A percentile compares a stretch with the other conserved stretches of the same genome.
phyloP scores from a whole-genome alignment of 2,797 vertebrate genomes.

The Bovichtus variegatus region DNA sequence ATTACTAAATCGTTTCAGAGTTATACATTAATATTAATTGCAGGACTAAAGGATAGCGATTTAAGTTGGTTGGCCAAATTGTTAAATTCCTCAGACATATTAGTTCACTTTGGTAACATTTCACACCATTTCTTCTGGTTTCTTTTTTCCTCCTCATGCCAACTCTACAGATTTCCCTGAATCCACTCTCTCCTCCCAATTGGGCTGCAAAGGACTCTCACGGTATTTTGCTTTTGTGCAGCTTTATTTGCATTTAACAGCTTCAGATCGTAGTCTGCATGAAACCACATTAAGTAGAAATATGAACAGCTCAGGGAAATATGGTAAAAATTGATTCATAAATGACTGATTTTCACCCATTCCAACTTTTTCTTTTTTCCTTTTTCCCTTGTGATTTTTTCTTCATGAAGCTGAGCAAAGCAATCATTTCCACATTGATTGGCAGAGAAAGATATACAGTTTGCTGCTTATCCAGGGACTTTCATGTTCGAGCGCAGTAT shows the following conservation, averaged over 20 bases:
- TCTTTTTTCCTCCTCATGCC: not conserved
- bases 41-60: not conserved
- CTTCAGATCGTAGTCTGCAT: conserved; percentile 35
- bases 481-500: conserved; percentile 12
- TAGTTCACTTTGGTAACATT: not conserved
- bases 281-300: conserved; percentile 38
- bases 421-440: conserved; percentile 49
- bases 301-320: conserved; percentile 13
- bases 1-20: not conserved
- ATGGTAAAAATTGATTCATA: conserved; percentile 43
- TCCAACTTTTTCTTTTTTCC: conserved; percentile 5
- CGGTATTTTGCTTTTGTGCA: not conserved
- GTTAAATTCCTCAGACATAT: not conserved
- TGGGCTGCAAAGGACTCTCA: conserved; percentile 3
- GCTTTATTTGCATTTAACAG: conserved; percentile 23
- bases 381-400: conserved; percentile 46
- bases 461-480: conserved; percentile 7
- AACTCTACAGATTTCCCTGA: not conserved
- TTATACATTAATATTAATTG: not conserved
- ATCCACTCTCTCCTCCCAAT: not conserved
- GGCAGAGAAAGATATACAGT: conserved; percentile 32
- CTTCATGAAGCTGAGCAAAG: conserved; percentile 43
- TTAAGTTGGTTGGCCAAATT: not conserved
- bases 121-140: not conserved
- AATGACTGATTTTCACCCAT: conserved; percentile 3